phyloP scores from a whole-genome alignment of 2,888 invertebrate species.

The Heliconius charithonia region DNA sequence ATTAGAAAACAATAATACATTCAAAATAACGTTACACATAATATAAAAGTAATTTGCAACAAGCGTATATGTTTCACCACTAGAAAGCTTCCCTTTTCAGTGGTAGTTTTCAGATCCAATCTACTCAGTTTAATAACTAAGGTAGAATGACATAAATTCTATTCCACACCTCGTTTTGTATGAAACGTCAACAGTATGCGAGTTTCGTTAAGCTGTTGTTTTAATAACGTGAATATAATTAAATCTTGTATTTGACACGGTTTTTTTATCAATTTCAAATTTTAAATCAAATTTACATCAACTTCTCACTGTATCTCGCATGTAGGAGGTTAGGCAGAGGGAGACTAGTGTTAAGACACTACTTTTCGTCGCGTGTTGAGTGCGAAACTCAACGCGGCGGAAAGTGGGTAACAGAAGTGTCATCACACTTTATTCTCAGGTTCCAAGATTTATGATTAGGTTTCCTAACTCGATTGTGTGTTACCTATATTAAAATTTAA shows the following conservation, averaged over 20 bases:
- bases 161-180: conserved; percentile 25
- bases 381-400: no score
- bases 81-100: conserved; percentile 15
- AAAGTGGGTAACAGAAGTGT: no score
- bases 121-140: conserved; percentile 26
- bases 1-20: neutral
- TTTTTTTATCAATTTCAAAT: neutral
- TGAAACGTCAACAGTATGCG: conserved; percentile 22
- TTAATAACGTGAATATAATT: neutral
- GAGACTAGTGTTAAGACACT: no score
- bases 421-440: no score
- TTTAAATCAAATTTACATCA: no score
- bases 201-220: neutral
- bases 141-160: conserved; percentile 20
- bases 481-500: neutral
- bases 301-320: no score
- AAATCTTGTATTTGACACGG: neutral
- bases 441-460: neutral
- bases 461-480: neutral
- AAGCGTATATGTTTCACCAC: conserved; percentile 3
- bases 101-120: conserved; percentile 18
- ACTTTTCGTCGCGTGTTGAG: no score
- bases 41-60: neutral
- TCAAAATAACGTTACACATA: neutral
- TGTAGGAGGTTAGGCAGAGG: no score